These are phyloP conservation scores for Alca torda DNA, from an alignment of 2,797 vertebrate species.

Conservation along the genomic window DNA sequence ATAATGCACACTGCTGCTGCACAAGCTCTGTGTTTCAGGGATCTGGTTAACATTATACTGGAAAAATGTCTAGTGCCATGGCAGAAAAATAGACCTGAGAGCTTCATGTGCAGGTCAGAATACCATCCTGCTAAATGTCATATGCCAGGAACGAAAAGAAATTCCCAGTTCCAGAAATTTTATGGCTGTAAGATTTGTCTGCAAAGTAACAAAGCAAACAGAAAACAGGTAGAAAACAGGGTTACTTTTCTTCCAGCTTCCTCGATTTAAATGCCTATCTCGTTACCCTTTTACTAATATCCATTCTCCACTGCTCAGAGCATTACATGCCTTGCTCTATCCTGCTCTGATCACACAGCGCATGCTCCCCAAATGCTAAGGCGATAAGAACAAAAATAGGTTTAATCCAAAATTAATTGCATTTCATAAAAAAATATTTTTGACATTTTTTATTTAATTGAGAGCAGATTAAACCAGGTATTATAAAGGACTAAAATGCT, in stretches of 20 bases:
- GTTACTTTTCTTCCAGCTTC: neutral
- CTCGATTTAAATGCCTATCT: neutral
- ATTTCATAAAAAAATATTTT: conserved; percentile 32
- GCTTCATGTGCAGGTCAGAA: neutral
- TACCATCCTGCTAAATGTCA: fast-evolving
- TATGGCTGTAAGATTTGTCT: neutral
- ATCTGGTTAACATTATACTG: neutral
- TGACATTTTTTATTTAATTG: neutral
- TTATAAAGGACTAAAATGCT: neutral
- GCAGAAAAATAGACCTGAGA: neutral
- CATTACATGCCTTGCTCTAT: neutral
- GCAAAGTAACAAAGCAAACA: neutral
- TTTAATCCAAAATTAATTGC: conserved; percentile 58
- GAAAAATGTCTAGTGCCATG: neutral
- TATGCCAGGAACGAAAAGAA: neutral
- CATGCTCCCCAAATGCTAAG: neutral
- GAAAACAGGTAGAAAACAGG: neutral
- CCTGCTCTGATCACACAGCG: neutral
- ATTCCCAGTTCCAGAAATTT: neutral
- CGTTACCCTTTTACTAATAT: neutral
- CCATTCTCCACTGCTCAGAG: neutral
- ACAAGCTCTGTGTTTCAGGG: neutral
- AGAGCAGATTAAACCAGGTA: conserved; percentile 18
- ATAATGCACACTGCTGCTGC: neutral
- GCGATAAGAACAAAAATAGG: neutral